Conservation (phyloP, 2,888 invertebrate genomes). For the Diarsia rubi region DNA sequence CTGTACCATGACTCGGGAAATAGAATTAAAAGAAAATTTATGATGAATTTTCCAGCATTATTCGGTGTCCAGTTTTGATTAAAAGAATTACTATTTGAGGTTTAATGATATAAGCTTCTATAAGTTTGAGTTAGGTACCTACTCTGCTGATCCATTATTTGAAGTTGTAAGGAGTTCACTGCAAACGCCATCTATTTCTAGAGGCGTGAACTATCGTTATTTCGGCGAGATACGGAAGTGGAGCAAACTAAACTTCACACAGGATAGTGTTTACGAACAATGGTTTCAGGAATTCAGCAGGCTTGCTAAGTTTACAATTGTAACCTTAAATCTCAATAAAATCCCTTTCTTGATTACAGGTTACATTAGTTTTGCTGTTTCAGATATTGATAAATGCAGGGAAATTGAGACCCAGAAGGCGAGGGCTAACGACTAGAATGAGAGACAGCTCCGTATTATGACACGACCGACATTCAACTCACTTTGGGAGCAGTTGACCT, state of each 20-base stretch:
- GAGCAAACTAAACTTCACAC: neutral
- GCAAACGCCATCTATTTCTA: constrained; percentile 51
- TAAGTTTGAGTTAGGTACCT: too few species aligned
- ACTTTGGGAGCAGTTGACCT: neutral
- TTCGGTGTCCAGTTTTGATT: neutral
- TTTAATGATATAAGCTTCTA: neutral
- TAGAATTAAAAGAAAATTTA: too few species aligned
- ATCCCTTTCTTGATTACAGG: too few species aligned
- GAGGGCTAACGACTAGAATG: neutral
- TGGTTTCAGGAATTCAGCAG: neutral
- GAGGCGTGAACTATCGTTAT: constrained; percentile 37
- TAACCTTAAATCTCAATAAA: neutral
- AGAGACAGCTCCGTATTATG: neutral
- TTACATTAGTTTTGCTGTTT: neutral
- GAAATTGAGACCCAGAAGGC: neutral
- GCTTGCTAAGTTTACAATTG: neutral
- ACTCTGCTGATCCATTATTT: neutral
- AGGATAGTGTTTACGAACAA: neutral
- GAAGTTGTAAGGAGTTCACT: neutral
- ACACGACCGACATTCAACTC: too few species aligned
- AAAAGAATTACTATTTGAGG: neutral
- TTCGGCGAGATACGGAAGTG: constrained; percentile 11
- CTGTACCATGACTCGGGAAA: too few species aligned
- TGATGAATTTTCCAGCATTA: neutral
- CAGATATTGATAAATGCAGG: neutral